Base-by-base conservation (phyloP, 1,140 invertebrate species). In the Drosophila asahinai region DNA sequence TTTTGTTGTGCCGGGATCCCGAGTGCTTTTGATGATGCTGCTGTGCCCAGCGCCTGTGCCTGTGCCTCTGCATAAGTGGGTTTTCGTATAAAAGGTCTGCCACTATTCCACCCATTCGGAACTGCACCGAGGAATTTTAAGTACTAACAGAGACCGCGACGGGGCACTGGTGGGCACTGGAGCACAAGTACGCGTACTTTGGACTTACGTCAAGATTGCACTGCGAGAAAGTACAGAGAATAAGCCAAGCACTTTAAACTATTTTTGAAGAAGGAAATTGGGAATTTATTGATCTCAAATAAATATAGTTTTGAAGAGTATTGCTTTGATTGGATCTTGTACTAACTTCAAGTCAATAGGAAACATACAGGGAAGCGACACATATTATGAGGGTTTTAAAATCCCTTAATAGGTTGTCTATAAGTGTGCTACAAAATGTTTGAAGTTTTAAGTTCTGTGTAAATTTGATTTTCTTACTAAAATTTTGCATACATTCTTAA, bases 81-180 rank as follows among this genome's bases (percentile, higher is more conserved):
- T 55, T 22, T 45, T 36, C 33, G 42, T 30, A 72, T 48, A 38
- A 72, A 48, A 72, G 72, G 73, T 73, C 57, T 62, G 47, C 36
- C 40, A 71, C 43, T 45, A 49, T 58, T 36, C 19, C 19, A 8
- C 33, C 38, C 25, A 36, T 15, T 47, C 64, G 55, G 49, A 75
- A 80, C 80, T 86, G 83, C 82, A 86, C 57, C 14, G 57, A 47
- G 83, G 83, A 86, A 86, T 86, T 86, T 86, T 83, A 86, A 86
- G 83, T 86, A 81, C 75, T 62, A 58, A 67, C 82, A 84, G 72
- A 65, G 67, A 54, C 60, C 11, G 30, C 6, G 51, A 36, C 17
- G 4, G 33, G 54, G 54, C 19, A 38, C 48, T 36, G 33, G 33
- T 36, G 17, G 22, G 55, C 66, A 68, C 77, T 81, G 72, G 77